These are phyloP conservation scores for Cydia fagiglandana DNA, from an alignment of 1,140 invertebrate genomes.

Conservation along the genomic window DNA sequence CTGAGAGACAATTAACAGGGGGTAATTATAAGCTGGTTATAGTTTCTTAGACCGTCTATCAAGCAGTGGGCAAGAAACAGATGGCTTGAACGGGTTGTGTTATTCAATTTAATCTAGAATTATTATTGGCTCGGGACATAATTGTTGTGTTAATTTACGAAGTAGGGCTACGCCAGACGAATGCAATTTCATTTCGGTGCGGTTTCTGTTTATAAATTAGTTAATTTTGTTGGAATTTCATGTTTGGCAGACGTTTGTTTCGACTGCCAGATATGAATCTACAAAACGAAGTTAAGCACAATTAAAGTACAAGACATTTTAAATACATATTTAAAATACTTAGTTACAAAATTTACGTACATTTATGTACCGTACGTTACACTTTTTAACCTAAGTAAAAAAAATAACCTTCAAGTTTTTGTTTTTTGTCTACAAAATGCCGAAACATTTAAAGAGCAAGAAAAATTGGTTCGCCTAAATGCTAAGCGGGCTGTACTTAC, in stretches of 20 bases:
- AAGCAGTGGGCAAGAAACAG: slow-evolving; percentile 59
- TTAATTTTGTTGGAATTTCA: neutral
- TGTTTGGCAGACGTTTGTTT: slow-evolving; percentile 3
- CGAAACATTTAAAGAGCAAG: slow-evolving; percentile 10
- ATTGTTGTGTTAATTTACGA: slow-evolving; percentile 67
- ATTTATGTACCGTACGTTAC: too few species aligned
- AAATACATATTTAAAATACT: neutral
- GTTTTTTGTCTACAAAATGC: neutral
- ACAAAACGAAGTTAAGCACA: neutral
- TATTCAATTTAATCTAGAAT: slow-evolving; percentile 58
- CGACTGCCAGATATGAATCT: neutral
- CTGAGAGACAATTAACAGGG: slow-evolving; percentile 15
- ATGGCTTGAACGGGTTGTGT: slow-evolving; percentile 65
- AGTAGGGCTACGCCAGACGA: slow-evolving; percentile 5
- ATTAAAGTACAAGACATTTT: neutral
- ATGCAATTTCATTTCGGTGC: slow-evolving; percentile 40
- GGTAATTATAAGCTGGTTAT: slow-evolving; percentile 38
- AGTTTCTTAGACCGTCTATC: slow-evolving; percentile 44
- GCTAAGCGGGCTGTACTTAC: neutral
- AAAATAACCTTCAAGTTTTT: neutral
- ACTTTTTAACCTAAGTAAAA: neutral
- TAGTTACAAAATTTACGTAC: too few species aligned
- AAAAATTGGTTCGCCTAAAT: slow-evolving; percentile 10
- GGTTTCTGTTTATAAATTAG: slow-evolving; percentile 42
- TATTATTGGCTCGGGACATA: slow-evolving; percentile 49